Conservation (phyloP, 2,113 vertebrate genomes). For the Urocolius indicus region DNA sequence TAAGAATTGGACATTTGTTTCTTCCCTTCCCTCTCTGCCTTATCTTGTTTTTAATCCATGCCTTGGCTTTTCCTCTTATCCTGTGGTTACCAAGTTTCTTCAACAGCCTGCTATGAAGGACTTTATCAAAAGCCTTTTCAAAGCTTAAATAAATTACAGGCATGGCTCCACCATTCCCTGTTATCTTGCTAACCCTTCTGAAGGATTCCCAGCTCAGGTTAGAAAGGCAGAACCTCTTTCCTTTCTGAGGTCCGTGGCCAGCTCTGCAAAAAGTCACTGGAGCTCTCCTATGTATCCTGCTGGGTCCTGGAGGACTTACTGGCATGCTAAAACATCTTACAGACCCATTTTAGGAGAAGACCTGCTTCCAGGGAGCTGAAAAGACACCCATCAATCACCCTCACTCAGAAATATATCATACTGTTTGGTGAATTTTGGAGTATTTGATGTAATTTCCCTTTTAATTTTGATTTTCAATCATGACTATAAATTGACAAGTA, state of each 20-base stretch:
- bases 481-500: background rate
- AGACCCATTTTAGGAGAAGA: background rate
- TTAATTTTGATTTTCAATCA: background rate
- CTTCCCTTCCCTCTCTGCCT: background rate
- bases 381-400: background rate
- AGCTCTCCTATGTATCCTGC: rapidly evolving
- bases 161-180: background rate
- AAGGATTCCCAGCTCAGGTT: background rate
- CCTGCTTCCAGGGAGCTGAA: background rate
- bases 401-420: background rate
- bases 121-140: constrained; percentile 67
- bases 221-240: background rate
- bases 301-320: background rate
- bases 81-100: constrained; percentile 60
- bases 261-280: background rate
- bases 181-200: constrained; percentile 48
- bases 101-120: constrained; percentile 51
- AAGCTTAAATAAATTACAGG: constrained; percentile 67
- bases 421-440: background rate
- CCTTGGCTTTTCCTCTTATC: constrained; percentile 51
- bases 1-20: background rate
- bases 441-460: background rate
- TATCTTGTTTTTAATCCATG: constrained; percentile 37
- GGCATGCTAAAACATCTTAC: background rate
- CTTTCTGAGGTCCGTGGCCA: rapidly evolving